phyloP scores from a whole-genome alignment of 2,888 invertebrate genomes.

The Lymantria monacha region DNA sequence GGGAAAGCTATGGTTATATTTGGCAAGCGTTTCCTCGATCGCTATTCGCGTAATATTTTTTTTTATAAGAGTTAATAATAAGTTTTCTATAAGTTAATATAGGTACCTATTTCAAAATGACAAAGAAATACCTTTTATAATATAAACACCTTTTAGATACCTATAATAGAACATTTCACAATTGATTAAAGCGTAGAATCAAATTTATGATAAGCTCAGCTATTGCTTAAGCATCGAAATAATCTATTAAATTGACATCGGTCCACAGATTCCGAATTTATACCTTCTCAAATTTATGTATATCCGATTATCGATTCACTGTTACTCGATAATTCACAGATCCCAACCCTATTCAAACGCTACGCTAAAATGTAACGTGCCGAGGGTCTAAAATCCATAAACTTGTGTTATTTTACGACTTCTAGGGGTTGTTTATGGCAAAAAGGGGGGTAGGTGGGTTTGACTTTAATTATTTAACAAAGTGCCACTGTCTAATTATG shows the following conservation, averaged over 20 bases:
- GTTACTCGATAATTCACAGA: conserved; percentile 19
- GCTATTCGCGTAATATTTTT: no score
- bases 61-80: no score
- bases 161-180: no score
- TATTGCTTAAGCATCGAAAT: no score
- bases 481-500: conserved; percentile 38
- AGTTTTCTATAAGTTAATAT: no score
- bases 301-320: conserved; percentile 27
- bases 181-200: no score
- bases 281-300: conserved; percentile 5
- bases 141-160: no score
- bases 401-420: conserved; percentile 52
- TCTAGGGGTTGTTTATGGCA: conserved; percentile 52
- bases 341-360: conserved; percentile 27
- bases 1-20: no score
- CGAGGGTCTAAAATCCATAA: conserved; percentile 41
- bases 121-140: no score
- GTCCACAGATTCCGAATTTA: conserved; percentile 11
- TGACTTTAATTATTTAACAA: conserved; percentile 47
- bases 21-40: no score
- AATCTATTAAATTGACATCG: conserved; percentile 15
- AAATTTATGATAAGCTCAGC: no score
- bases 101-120: no score
- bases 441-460: conserved; percentile 29
- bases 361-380: conserved; percentile 30